Base-by-base conservation (phyloP, 2,888 invertebrate genomes). In the Cerceris rybyensis region DNA sequence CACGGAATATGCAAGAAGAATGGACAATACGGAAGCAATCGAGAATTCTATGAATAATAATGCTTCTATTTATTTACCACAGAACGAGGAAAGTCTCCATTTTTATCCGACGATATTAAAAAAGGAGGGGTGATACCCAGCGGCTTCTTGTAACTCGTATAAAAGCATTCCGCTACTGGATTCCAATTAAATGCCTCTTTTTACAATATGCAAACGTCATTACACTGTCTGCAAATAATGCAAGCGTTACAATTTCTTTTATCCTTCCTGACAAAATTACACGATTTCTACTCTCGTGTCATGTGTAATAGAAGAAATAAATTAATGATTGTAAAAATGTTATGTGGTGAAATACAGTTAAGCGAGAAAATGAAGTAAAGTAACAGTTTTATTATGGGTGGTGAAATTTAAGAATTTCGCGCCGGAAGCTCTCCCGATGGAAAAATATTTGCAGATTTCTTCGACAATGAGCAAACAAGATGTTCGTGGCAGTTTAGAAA, bases 41-140 rank as follows among this genome's bases (percentile, higher is more conserved):
- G 72, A 42, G 73, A 79, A 84, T 60, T 84, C 84, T 71, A 84
- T 84, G 82, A 84, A 84, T 84, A 84, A 82, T 82, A 84, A 84
- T 82, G 75, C 16, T 70, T 57, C 68, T 80, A 74, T 82, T 84
- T 84, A 74, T 84, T 72, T 78, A 72, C 55, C 55, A 16, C 11
- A 49, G 60, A 64, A 52, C 46, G 65, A 81, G 57, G 54, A 50
- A 73, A 67, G 60, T 60, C 73, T 49, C 16, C 70, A 49, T 72
- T 75, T 76, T 66, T 70, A 63, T 65, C 14, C 58, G 60, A 54
- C 11, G 59, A n/a, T 61, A 54, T 64, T 71, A 63, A 60, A 66
- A 66, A 70, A 49, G n/a, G 42, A 43, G 43, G 8, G 46, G 42
- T 49, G 50, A 54, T 68, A 69, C 43, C 14, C 42, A 14, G 46